These are phyloP conservation scores for Albula goreensis DNA, from an alignment of 2,113 vertebrate species.

Conservation along the genomic window DNA sequence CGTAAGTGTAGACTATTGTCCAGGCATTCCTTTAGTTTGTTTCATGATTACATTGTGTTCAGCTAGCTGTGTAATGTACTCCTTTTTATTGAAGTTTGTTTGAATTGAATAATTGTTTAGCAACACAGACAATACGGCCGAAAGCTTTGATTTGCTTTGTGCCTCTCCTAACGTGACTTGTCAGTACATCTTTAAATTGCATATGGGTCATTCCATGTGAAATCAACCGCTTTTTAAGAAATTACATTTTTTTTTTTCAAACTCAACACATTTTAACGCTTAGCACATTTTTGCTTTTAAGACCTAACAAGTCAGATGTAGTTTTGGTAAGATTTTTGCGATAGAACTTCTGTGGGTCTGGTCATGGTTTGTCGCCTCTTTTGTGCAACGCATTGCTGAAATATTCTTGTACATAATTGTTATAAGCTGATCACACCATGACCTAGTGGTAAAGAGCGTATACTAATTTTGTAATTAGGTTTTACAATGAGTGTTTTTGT, in stretches of 20 bases:
- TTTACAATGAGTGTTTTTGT: too few relatives aligned
- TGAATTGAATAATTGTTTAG: not conserved
- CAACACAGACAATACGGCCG: not conserved
- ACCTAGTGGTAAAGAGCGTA: too few relatives aligned
- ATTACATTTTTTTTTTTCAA: not conserved
- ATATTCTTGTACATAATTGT: too few relatives aligned
- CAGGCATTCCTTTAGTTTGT: not conserved
- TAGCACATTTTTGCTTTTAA: too few relatives aligned
- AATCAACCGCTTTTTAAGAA: not conserved
- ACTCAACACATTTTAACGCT: too few relatives aligned
- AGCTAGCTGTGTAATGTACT: not conserved
- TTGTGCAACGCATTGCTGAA: too few relatives aligned
- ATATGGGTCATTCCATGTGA: not conserved
- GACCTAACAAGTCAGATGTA: too few relatives aligned
- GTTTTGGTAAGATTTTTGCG: too few relatives aligned
- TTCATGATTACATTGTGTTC: not conserved
- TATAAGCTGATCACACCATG: too few relatives aligned
- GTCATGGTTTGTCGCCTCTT: too few relatives aligned
- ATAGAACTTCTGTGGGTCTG: too few relatives aligned
- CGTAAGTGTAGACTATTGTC: not conserved
- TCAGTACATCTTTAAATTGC: not conserved
- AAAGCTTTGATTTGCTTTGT: not conserved
- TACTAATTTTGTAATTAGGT: too few relatives aligned
- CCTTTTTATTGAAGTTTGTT: not conserved
- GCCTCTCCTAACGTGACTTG: not conserved